These are phyloP conservation scores for Drosophila elegans DNA, from an alignment of 1,140 invertebrate species.

Conservation along the genomic window DNA sequence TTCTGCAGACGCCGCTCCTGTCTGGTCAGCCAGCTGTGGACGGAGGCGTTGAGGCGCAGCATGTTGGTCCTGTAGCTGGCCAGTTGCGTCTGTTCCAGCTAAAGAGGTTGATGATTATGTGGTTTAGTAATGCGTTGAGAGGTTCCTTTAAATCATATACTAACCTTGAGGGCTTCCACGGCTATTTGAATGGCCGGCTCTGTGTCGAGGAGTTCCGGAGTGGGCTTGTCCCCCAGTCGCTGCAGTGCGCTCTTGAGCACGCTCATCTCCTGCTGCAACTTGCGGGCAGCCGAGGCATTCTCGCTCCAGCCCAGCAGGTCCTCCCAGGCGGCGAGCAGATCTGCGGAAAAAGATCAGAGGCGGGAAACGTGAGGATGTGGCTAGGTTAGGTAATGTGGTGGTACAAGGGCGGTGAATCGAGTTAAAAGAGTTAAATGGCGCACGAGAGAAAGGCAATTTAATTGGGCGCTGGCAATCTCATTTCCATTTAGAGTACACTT, in stretches of 20 bases:
- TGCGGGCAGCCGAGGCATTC: constrained; percentile 81
- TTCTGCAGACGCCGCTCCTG: constrained; percentile 85
- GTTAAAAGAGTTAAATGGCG: constrained; percentile 17
- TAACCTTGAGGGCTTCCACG: constrained; percentile 80
- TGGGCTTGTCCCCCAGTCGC: constrained; percentile 67
- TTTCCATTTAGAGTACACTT: constrained; percentile 29
- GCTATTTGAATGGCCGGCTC: constrained; percentile 82
- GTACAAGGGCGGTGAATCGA: constrained; percentile 4
- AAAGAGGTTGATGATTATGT: constrained; percentile 18
- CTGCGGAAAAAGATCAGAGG: constrained; percentile 47
- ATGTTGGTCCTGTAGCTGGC: constrained; percentile 90
- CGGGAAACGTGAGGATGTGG: constrained; percentile 23
- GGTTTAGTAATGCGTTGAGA: neutral
- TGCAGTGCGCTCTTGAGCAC: constrained; percentile 69
- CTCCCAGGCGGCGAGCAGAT: constrained; percentile 82
- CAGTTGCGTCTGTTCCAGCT: constrained; percentile 88
- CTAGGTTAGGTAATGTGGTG: constrained; percentile 6
- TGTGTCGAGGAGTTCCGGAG: constrained; percentile 76
- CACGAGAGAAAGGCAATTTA: constrained; percentile 60
- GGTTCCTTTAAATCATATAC: neutral
- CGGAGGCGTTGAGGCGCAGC: constrained; percentile 90
- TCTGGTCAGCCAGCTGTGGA: constrained; percentile 89
- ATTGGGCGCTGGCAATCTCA: constrained; percentile 41
- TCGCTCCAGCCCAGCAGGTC: constrained; percentile 83
- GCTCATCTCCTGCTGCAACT: constrained; percentile 83